These are phyloP conservation scores for Physocephala rufipes DNA, from an alignment of 2,888 invertebrate species.

Conservation along the genomic window DNA sequence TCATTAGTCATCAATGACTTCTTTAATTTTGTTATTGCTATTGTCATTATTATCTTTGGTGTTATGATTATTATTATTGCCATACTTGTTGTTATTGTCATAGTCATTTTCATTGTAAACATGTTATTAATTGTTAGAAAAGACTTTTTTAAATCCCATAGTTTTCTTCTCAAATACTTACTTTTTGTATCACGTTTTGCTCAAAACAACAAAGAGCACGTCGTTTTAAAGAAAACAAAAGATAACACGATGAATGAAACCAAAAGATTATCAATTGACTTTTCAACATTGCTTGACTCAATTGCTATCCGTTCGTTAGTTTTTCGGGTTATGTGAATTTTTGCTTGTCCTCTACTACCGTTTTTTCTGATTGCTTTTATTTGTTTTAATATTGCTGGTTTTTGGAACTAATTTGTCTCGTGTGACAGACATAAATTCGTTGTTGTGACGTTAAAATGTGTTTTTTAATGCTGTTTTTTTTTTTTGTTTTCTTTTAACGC, in stretches of 20 bases:
- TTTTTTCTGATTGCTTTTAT: neutral
- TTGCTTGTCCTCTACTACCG: neutral
- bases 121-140: neutral
- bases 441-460: neutral
- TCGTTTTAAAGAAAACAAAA: neutral
- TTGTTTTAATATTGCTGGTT: constrained; percentile 7
- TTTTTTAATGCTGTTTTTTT: too few relatives aligned
- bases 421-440: neutral
- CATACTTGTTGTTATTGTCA: neutral
- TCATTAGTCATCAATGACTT: too few relatives aligned
- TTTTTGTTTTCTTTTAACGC: neutral
- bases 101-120: neutral
- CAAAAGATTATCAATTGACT: too few relatives aligned
- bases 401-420: neutral
- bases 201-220: too few relatives aligned
- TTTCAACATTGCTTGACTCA: neutral
- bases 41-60: too few relatives aligned
- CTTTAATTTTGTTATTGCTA: too few relatives aligned
- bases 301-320: neutral
- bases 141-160: neutral
- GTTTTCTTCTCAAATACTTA: too few relatives aligned
- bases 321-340: neutral
- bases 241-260: neutral
- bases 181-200: too few relatives aligned
- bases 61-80: too few relatives aligned